These are phyloP conservation scores for Labeo rohita DNA, from an alignment of 2,113 vertebrate genomes.

Conservation along the genomic window DNA sequence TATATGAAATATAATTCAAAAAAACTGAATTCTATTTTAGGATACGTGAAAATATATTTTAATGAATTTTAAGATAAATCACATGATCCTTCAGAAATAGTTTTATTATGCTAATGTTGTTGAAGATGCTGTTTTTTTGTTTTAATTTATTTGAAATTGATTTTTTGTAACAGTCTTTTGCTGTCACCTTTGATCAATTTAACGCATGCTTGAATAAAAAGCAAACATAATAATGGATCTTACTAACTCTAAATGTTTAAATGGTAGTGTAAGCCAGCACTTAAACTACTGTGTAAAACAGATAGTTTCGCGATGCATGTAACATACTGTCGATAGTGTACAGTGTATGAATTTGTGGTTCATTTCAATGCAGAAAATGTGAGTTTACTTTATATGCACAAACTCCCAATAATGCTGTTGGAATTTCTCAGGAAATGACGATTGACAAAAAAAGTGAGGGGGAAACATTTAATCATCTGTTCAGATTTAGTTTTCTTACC, in stretches of 20 bases:
- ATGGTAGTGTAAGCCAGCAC: neutral
- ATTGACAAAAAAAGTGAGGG: neutral
- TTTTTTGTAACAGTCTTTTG: too few species aligned
- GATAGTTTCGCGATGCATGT: neutral
- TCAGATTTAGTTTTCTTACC: neutral
- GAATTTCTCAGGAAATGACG: neutral
- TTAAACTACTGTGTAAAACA: neutral
- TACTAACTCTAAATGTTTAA: neutral
- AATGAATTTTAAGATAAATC: neutral
- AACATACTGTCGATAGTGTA: neutral
- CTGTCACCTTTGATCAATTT: too few species aligned
- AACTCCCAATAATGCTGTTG: neutral
- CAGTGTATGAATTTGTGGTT: neutral
- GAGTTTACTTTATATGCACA: neutral
- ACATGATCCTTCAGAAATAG: neutral
- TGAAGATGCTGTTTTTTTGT: neutral
- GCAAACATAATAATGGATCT: neutral
- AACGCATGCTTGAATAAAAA: neutral
- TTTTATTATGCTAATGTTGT: neutral
- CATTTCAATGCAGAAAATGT: neutral
- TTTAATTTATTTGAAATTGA: neutral
- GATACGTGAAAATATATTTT: too few species aligned
- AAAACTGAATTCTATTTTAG: too few species aligned
- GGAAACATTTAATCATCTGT: neutral
- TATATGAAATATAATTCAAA: too few species aligned